Base-by-base conservation (phyloP, 1,140 invertebrate genomes). In the Plodia interpunctella region DNA sequence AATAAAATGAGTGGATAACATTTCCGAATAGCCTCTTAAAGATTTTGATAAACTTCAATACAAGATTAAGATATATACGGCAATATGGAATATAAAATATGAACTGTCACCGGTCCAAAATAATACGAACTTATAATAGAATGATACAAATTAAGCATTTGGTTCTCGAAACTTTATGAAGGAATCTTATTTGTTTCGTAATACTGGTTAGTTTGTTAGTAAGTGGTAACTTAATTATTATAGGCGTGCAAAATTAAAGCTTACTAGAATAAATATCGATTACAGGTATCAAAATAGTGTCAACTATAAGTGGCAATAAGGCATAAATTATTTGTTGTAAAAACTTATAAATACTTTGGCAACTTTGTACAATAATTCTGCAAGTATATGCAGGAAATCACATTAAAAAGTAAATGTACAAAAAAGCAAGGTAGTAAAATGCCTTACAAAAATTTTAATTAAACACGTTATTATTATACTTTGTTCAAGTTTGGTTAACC, bases 191-290 rank as follows among this genome's bases (percentile, higher is more conserved):
- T 3, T 15, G 5, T 15, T 15, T 44, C 15, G 38, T 44, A 44
- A 44, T 44, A 44, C 38, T 44, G 38, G n/a, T 44, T 44, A 44
- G 10, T 44, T n/a, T 6, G 13, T 44, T 44, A 44, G 15, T 25
- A 44, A 15, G 62, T 65, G 66, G 66, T 68, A 68, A 68, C 66
- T 59, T 64, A 65, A 20, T 49, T 19, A 25, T 49, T 35, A 13
- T 8, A 49, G 30, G 32, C 17, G 54, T 21, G 35, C 63, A 71
- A 55, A 59, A 49, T 62, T 61, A 62, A 65, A 60, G 56, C 59
- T 65, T 65, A 60, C 10, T 55, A 49, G 32, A 57, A 54, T 55
- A 44, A 38, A 38, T 10, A 32, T 32, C 11, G 11, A 32, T 10
- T 32, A 32, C 11, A 8, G 11, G n/a, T 30, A 25, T 49, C 21